phyloP scores from a whole-genome alignment of 2,888 invertebrate genomes.

The Eustalomyia histrio region DNA sequence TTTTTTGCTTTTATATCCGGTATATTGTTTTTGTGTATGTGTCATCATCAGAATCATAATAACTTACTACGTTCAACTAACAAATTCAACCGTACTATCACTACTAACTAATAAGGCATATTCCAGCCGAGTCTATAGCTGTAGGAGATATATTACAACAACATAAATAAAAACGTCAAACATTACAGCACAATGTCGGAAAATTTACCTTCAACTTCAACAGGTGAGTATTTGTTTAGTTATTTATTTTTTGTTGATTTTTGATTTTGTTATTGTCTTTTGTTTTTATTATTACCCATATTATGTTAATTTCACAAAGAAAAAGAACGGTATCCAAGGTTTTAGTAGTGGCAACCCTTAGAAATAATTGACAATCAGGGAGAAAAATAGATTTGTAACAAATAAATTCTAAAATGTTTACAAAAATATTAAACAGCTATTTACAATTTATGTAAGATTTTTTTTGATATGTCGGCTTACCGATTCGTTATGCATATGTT shows the following conservation, averaged over 20 bases:
- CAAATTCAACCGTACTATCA: conserved; percentile 1
- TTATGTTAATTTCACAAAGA: neutral
- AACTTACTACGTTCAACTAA: conserved; percentile 1
- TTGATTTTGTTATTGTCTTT: neutral
- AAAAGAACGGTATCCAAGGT: no score
- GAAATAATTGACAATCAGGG: no score
- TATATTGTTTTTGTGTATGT: conserved; percentile 1
- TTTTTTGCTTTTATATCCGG: neutral
- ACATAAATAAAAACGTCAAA: conserved; percentile 44
- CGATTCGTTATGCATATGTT: no score
- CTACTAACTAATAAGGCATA: neutral
- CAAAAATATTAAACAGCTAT: no score
- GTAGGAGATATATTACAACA: conserved; percentile 45
- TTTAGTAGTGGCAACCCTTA: no score
- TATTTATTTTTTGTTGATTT: neutral
- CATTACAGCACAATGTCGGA: conserved; percentile 66
- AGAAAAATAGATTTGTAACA: no score
- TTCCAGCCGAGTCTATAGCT: neutral
- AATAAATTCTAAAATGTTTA: no score
- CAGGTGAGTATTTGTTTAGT: conserved; percentile 69
- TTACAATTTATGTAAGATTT: no score
- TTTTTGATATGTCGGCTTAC: no score
- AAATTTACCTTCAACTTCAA: conserved; percentile 70
- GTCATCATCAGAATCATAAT: neutral
- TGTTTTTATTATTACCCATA: neutral